Conservation (phyloP, 2,888 invertebrate genomes). For the Caenorhabditis sinica region DNA sequence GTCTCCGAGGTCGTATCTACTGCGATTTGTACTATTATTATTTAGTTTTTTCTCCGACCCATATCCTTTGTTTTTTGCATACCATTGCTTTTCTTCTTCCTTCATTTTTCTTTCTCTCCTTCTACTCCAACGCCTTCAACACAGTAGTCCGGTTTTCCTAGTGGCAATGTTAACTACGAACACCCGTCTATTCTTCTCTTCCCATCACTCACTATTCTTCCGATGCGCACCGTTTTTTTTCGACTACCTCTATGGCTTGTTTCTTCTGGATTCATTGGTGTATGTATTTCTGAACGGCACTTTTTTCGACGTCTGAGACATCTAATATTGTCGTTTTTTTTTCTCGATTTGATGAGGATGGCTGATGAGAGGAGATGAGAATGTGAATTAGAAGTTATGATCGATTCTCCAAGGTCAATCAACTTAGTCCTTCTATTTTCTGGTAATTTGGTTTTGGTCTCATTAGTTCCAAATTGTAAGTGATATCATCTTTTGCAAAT, state of each 20-base stretch:
- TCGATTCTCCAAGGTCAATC: constrained; percentile 20
- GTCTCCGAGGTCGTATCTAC: constrained; percentile 65
- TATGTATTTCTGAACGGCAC: constrained; percentile 26
- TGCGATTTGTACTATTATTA: constrained; percentile 68
- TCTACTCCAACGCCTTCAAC: constrained; percentile 8
- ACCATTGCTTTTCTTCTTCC: constrained; percentile 20
- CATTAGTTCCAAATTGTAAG: not conserved
- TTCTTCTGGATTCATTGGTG: constrained; percentile 42
- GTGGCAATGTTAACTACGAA: constrained; percentile 58
- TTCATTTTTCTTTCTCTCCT: not conserved
- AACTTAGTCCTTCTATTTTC: not conserved
- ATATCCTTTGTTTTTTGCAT: constrained; percentile 64
- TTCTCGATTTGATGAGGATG: constrained; percentile 39
- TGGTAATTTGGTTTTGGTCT: not conserved
- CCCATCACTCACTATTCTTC: constrained; percentile 26
- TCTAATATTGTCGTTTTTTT: constrained; percentile 29
- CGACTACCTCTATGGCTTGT: not conserved
- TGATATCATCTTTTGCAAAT: not conserved
- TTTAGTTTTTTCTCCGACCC: constrained; percentile 67
- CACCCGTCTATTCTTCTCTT: constrained; percentile 43
- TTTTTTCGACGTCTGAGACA: constrained; percentile 15
- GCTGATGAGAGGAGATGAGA: constrained; percentile 12
- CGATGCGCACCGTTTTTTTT: constrained; percentile 13
- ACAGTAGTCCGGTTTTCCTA: constrained; percentile 60
- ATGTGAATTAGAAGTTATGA: constrained; percentile 32